Evolutionary conservation across 2,113 vertebrate species (phyloP).

Genomic region (Bombycilla garrulus): DNA sequence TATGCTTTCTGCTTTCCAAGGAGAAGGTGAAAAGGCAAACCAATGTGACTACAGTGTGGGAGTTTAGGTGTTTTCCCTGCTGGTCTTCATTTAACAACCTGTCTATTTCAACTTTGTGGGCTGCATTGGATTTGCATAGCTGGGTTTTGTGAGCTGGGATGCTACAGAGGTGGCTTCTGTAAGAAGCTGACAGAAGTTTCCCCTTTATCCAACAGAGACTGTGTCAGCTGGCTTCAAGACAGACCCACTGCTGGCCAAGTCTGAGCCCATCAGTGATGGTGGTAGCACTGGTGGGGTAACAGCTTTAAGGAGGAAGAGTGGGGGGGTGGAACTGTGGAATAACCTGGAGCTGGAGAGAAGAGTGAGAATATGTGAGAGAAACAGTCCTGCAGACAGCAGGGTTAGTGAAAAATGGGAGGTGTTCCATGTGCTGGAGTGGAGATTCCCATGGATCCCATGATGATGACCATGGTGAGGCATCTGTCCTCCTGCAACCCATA

Average conservation of each 20-base stretch:
- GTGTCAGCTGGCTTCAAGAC: fast-evolving
- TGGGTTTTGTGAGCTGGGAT: background rate
- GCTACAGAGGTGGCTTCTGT: background rate
- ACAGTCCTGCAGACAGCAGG: background rate
- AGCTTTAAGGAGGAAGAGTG: background rate
- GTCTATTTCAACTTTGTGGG: background rate
- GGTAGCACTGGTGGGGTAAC: background rate
- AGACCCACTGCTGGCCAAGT: background rate
- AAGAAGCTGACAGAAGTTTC: background rate
- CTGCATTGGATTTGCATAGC: background rate
- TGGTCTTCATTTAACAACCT: background rate
- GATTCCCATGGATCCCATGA: background rate
- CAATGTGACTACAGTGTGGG: background rate
- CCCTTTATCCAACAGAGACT: background rate
- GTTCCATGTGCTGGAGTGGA: background rate
- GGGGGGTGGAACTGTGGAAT: background rate
- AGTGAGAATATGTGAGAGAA: background rate
- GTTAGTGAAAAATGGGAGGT: background rate
- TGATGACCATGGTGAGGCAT: background rate
- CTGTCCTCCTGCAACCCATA: background rate
- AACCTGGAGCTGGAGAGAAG: background rate
- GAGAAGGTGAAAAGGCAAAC: background rate
- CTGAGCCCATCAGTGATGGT: background rate
- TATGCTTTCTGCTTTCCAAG: background rate
- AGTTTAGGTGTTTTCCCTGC: background rate